phyloP scores from a whole-genome alignment of 2,888 invertebrate species.

The Operophtera brumata region DNA sequence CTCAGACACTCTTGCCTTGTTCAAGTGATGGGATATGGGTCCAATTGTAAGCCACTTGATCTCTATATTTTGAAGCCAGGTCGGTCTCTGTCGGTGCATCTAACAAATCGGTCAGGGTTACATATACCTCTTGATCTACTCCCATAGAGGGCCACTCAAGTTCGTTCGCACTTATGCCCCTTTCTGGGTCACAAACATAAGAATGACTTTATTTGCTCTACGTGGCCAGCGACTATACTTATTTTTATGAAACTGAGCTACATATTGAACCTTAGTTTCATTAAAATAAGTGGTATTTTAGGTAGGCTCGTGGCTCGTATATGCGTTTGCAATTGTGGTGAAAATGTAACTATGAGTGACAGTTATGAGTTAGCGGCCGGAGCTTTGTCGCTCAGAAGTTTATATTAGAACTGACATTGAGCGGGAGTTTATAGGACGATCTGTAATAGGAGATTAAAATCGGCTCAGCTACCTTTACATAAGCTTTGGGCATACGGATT shows the following conservation, averaged over 20 bases:
- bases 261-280: slow-evolving; percentile 6
- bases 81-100: slow-evolving; percentile 1
- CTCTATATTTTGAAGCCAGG: neutral
- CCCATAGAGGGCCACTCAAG: slow-evolving; percentile 15
- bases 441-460: neutral
- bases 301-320: slow-evolving; percentile 18
- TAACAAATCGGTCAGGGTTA: slow-evolving; percentile 14
- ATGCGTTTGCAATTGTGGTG: slow-evolving; percentile 36
- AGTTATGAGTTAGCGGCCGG: slow-evolving; percentile 43
- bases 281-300: slow-evolving; percentile 13
- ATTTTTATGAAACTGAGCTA: slow-evolving; percentile 1
- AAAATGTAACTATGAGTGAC: slow-evolving; percentile 52
- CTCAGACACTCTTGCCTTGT: slow-evolving; percentile 3
- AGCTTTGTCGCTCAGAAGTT: slow-evolving; percentile 43
- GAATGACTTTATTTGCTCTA: slow-evolving; percentile 28
- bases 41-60: slow-evolving; percentile 5
- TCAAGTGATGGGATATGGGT: slow-evolving; percentile 2
- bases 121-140: slow-evolving; percentile 11
- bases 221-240: slow-evolving; percentile 23
- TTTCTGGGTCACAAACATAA: slow-evolving; percentile 21
- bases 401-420: slow-evolving; percentile 25
- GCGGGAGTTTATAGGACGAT: slow-evolving; percentile 13
- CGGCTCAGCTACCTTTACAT: neutral
- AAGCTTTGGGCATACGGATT: neutral
- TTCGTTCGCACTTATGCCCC: slow-evolving; percentile 14